phyloP scores from a whole-genome alignment of 2,888 invertebrate genomes.

The Amiota minor region DNA sequence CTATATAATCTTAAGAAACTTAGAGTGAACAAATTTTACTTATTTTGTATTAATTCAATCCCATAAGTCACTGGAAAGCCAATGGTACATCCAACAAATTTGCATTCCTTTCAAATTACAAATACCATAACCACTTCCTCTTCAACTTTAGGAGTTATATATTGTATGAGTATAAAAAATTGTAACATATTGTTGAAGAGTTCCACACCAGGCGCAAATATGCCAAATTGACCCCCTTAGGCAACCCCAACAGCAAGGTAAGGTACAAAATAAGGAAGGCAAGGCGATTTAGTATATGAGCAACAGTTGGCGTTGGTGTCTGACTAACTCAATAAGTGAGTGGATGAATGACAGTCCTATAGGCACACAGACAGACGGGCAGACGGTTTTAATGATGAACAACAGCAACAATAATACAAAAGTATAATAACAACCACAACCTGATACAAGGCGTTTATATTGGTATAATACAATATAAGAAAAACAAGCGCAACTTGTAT shows the following conservation, averaged over 20 bases:
- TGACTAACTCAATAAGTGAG: neutral
- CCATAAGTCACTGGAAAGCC: too few species aligned
- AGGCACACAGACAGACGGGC: slow-evolving; percentile 6
- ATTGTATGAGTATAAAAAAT: neutral
- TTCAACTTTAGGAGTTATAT: too few species aligned
- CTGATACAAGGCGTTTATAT: slow-evolving; percentile 30
- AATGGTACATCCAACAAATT: too few species aligned
- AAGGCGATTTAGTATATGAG: slow-evolving; percentile 30
- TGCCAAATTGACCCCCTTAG: slow-evolving; percentile 51
- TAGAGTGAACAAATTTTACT: too few species aligned
- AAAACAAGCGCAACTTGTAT: slow-evolving; percentile 48
- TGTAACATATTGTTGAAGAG: slow-evolving; percentile 60
- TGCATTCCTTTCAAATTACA: too few species aligned
- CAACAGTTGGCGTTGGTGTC: slow-evolving; percentile 59
- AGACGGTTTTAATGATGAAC: neutral
- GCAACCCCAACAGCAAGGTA: slow-evolving; percentile 55
- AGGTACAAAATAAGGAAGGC: slow-evolving; percentile 33
- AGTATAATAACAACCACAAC: slow-evolving; percentile 3
- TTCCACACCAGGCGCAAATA: slow-evolving; percentile 56
- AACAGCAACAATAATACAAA: slow-evolving; percentile 12
- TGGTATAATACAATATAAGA: neutral
- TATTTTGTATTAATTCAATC: too few species aligned
- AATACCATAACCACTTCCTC: too few species aligned
- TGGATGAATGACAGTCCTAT: slow-evolving; percentile 10
- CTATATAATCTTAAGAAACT: too few species aligned